These are phyloP conservation scores for Microtus obscurus DNA, from an alignment of 2,797 vertebrate genomes.

Conservation along the genomic window DNA sequence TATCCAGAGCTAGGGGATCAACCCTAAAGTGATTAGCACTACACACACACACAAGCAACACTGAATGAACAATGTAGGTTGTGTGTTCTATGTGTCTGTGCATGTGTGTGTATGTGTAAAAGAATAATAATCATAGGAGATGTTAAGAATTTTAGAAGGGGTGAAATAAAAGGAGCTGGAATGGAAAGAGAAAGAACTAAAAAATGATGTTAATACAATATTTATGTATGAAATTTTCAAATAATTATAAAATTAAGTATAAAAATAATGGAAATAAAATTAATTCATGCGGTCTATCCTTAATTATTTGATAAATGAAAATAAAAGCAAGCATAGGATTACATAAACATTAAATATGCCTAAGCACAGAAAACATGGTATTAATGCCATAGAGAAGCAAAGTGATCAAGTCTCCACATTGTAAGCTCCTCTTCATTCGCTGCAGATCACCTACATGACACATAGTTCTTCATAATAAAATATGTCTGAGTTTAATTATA, in stretches of 20 bases:
- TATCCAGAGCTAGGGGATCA: not conserved
- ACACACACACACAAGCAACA: not conserved
- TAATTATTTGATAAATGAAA: not conserved
- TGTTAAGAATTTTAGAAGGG: not conserved
- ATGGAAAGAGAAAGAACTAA: not conserved
- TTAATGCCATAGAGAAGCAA: not conserved
- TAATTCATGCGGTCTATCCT: not conserved
- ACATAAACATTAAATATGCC: not conserved
- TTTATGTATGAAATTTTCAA: not conserved
- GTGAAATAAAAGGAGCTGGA: not conserved
- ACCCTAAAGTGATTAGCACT: not conserved
- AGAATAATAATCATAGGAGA: not conserved
- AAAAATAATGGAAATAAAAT: not conserved
- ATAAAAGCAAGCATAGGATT: not conserved
- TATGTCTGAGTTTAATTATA: not conserved
- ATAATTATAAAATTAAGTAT: not conserved
- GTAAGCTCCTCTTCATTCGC: conserved; percentile 32
- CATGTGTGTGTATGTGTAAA: not conserved
- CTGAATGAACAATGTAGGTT: not conserved
- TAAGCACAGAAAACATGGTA: not conserved
- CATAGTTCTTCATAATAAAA: conserved; percentile 33
- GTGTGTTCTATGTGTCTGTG: not conserved
- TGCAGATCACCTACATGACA: not conserved
- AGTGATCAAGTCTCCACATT: not conserved
- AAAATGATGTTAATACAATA: not conserved